Percentiles rank a stretch among this genome's conserved stretches.
Conservation (phyloP, 1,140 invertebrate species). For the Tyrophagus putrescentiae region DNA sequence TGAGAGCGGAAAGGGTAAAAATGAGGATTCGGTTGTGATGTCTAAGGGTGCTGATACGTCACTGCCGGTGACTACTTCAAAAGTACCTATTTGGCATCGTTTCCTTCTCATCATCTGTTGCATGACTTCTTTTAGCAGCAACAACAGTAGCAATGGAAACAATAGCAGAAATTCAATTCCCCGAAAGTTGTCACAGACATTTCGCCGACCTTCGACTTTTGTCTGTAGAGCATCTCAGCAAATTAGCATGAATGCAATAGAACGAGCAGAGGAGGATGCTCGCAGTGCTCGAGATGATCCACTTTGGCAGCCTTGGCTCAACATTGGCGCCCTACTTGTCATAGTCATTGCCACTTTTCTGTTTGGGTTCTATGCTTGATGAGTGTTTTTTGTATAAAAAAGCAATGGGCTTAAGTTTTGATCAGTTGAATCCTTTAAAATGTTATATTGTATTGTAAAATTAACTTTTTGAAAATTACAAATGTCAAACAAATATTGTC, state of each 20-base stretch:
- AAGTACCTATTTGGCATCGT: too few species aligned
- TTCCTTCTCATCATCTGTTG: too few species aligned
- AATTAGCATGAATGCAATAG: constrained; percentile 1
- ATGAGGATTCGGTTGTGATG: not conserved
- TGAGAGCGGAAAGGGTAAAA: not conserved
- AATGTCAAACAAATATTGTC: too few species aligned
- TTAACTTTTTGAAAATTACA: too few species aligned
- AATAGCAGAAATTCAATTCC: constrained; percentile 17
- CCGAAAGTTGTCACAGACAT: constrained; percentile 19
- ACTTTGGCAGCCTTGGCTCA: constrained; percentile 17
- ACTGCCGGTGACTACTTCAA: too few species aligned
- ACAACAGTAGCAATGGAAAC: constrained; percentile 11
- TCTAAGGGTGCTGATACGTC: too few species aligned
- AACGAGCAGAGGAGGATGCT: constrained; percentile 13
- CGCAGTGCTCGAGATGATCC: constrained; percentile 26
- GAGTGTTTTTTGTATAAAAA: too few species aligned
- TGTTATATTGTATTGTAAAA: too few species aligned
- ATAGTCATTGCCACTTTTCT: constrained; percentile 23
- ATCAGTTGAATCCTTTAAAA: too few species aligned
- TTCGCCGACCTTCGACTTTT: not conserved
- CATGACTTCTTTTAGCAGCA: too few species aligned
- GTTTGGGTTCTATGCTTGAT: constrained; percentile 27
- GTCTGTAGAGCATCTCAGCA: not conserved
- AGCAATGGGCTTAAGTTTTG: too few species aligned
- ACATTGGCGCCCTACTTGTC: constrained; percentile 24